Evolutionary conservation across 2,888 invertebrate species (phyloP), one percentile per base, ranked within the genome.

Genomic region (Seira ritae): DNA sequence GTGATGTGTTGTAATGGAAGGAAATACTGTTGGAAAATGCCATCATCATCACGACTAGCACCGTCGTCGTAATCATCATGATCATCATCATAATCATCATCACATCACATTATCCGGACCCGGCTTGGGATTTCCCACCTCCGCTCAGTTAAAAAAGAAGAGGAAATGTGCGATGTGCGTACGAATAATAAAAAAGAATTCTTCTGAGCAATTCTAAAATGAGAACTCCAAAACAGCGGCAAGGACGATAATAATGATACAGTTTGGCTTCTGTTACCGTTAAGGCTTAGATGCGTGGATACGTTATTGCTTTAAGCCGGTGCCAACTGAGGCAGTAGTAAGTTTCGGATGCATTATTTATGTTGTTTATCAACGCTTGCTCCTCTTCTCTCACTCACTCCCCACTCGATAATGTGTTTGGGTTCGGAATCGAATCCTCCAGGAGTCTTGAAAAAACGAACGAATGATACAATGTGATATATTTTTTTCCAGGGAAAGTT

Each of bases 281-380:
- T 46, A 15, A 24, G 12, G 4, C 22, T 68, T 17, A 31, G 8
- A 37, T n/a, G 66, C 23, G 15, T 68, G 24, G 23, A 23, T 68
- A 15, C 68, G 15, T 19, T 68, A 17, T 24, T 68, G 23, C 68
- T 31, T n/a, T 50, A 50, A 70, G 20, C 17, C 20, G 17, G 20
- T 67, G 76, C 68, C 68, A 76, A 76, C 68, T 68, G 68, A 76
- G 60, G 68, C 76, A 68, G 67, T 76, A 22, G 60, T 67, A 55
- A 23, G n/a, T 70, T 31, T 20, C 12, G 8, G 84, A 84, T 84
- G 80, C 84, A 84, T 84, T 84, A 84, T 84, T 84, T 84, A 84
- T 84, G 84, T 80, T 80, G 84, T 84, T 84, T 84, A 80, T 84
- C 80, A 80, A 80, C 65, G 24, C 76, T 50, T 62, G 75, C 75